phyloP scores from a whole-genome alignment of 2,888 invertebrate genomes.

The Conus canariensis region DNA sequence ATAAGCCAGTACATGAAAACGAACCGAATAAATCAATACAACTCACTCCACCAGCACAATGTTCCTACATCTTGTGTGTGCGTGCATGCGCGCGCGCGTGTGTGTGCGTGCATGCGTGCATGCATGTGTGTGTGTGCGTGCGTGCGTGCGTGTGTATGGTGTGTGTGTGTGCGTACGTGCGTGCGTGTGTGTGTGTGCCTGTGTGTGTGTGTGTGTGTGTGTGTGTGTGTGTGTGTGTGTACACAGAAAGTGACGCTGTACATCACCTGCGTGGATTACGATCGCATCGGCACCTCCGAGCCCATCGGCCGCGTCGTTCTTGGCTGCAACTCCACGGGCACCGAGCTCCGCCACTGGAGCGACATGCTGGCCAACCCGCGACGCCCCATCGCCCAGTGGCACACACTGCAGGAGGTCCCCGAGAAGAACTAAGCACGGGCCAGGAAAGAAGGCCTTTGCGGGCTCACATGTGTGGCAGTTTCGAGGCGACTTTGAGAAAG shows the following conservation, averaged over 20 bases:
- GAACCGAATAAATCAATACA: no score
- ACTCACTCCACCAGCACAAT: no score
- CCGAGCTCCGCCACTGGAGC: slow-evolving; percentile 99
- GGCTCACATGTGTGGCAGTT: not conserved
- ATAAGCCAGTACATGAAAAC: no score
- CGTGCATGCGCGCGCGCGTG: not conserved
- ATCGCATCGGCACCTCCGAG: slow-evolving; percentile 99
- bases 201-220: not conserved
- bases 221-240: slow-evolving; percentile 10
- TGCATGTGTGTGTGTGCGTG: not conserved
- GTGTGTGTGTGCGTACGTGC: not conserved
- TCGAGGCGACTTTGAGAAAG: not conserved
- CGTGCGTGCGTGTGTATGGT: not conserved
- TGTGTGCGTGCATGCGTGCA: not conserved
- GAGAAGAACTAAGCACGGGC: slow-evolving; percentile 83
- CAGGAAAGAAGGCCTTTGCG: no score
- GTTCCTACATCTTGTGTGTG: not conserved
- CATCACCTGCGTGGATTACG: slow-evolving; percentile 99
- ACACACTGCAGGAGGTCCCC: slow-evolving; percentile 97
- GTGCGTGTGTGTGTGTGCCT: not conserved
- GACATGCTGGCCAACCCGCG: slow-evolving; percentile 99
- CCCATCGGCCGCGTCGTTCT: slow-evolving; percentile 96
- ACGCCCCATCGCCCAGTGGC: slow-evolving; percentile 99
- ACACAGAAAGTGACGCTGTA: slow-evolving; percentile 98
- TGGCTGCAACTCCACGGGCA: slow-evolving; percentile 98